Base-by-base conservation (phyloP, 2,797 vertebrate species). In the Champsocephalus esox region DNA sequence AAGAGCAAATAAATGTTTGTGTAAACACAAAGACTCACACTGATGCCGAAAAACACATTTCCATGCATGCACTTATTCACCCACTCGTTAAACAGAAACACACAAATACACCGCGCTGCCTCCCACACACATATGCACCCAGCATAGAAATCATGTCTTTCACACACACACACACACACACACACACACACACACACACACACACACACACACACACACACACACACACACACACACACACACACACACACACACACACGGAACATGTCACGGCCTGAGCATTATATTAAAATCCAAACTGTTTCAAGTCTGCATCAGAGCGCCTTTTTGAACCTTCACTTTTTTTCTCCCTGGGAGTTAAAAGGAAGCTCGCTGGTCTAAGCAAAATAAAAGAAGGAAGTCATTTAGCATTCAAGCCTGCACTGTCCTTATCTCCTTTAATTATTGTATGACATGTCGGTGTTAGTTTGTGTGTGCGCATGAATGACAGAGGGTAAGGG, bases 31-130 rank as follows among this genome's bases (percentile, higher is more conserved):
- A 79, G 70, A 75, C 66, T 48, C 68, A 72, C 71, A 75, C 71
- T 50, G 78, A 75, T 58, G 62, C 69, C 67, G 66, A 75, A 51
- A 81, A 84, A 79, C 85, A 81, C 83, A 80, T 80, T 88, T 67
- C 65, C 63, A 81, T 81, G 74, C 92, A 83, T 87, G 83, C 88
- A 80, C 79, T 80, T 72, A 75, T 76, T 78, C 80, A 61, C 88
- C 85, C 73, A 90, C 89, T 67, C 81, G 0, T 77, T 67, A 56
- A 80, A 72, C 79, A 66, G 32, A 73, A 24, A 34, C 74, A 62
- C 73, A 77, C 46, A 81, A 65, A 85, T 56, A 83, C 75, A 85
- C 79, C 72, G 57, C 16, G 34, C 51, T 58, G 43, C 79, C 83
- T 82, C 84, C 83, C 86, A 91, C 85, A 55, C 75, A 45, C 64